These are phyloP conservation scores for Pterobdella sp. DNA, from an alignment of 2,888 invertebrate genomes.

Conservation along the genomic window DNA sequence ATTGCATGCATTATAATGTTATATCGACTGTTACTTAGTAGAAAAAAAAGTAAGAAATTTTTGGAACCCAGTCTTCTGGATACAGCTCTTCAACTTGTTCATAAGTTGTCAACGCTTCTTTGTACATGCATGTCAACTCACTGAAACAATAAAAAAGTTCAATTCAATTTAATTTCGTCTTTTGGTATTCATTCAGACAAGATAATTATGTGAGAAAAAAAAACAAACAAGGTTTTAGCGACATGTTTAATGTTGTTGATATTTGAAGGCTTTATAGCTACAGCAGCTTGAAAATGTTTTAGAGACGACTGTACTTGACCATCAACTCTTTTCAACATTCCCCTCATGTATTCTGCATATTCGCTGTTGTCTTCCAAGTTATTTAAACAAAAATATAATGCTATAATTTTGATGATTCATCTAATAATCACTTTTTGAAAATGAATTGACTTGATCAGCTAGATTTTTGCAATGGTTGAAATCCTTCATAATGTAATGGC, in stretches of 20 bases:
- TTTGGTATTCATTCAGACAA: too few relatives aligned
- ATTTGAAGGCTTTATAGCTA: neutral
- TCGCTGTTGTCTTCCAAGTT: neutral
- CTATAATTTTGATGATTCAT: neutral
- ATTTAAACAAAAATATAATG: neutral
- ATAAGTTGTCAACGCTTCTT: slow-evolving; percentile 2
- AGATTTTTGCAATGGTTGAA: neutral
- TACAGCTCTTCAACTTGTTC: neutral
- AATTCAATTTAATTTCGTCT: too few relatives aligned
- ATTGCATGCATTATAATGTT: neutral
- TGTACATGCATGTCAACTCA: neutral
- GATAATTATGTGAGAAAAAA: neutral
- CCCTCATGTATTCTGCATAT: neutral
- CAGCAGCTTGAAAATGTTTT: neutral
- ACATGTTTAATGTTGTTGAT: neutral
- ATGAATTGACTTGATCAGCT: neutral
- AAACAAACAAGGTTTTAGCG: neutral
- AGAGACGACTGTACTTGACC: slow-evolving; percentile 1
- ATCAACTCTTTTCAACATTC: neutral
- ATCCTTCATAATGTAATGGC: neutral
- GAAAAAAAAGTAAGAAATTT: neutral
- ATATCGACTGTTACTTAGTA: too few relatives aligned
- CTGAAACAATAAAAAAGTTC: too few relatives aligned
- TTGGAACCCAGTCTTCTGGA: neutral
- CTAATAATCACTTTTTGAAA: slow-evolving; percentile 7